phyloP scores from a whole-genome alignment of 2,888 invertebrate genomes.

The Metalampra italica region DNA sequence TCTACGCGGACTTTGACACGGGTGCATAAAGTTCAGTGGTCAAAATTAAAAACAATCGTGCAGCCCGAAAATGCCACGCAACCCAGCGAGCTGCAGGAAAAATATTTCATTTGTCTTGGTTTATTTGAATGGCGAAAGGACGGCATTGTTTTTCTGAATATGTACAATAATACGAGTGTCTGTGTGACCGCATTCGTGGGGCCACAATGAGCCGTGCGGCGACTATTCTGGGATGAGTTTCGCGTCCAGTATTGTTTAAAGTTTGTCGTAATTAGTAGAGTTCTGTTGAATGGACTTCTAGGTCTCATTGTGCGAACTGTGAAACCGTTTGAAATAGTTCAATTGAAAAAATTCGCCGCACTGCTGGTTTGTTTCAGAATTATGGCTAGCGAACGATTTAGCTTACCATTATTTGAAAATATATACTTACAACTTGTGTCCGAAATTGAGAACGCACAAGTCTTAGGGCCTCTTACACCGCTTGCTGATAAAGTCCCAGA shows the following conservation, averaged over 20 bases:
- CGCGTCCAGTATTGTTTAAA: slow-evolving; percentile 77
- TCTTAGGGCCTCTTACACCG: too few species aligned
- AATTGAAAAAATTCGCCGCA: slow-evolving; percentile 18
- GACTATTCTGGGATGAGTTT: slow-evolving; percentile 73
- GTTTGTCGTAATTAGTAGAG: slow-evolving; percentile 77
- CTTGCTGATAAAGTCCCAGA: too few species aligned
- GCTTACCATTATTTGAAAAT: too few species aligned
- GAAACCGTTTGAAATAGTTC: slow-evolving; percentile 20
- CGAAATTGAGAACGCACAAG: too few species aligned
- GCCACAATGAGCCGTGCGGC: slow-evolving; percentile 66
- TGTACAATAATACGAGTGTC: slow-evolving; percentile 67
- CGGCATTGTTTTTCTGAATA: slow-evolving; percentile 72
- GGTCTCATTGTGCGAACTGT: slow-evolving; percentile 58
- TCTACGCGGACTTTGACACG: too few species aligned
- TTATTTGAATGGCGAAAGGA: slow-evolving; percentile 65
- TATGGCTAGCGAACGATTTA: too few species aligned
- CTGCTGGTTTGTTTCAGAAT: background rate
- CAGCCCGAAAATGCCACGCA: background rate
- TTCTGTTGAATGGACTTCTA: slow-evolving; percentile 69
- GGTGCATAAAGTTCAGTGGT: background rate
- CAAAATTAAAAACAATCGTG: background rate
- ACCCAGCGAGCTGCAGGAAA: slow-evolving; percentile 28
- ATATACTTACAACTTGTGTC: too few species aligned
- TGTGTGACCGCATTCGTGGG: slow-evolving; percentile 72
- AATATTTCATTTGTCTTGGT: slow-evolving; percentile 62